Base-by-base conservation (phyloP, 2,797 vertebrate genomes). In the Microcaecilia unicolor region DNA sequence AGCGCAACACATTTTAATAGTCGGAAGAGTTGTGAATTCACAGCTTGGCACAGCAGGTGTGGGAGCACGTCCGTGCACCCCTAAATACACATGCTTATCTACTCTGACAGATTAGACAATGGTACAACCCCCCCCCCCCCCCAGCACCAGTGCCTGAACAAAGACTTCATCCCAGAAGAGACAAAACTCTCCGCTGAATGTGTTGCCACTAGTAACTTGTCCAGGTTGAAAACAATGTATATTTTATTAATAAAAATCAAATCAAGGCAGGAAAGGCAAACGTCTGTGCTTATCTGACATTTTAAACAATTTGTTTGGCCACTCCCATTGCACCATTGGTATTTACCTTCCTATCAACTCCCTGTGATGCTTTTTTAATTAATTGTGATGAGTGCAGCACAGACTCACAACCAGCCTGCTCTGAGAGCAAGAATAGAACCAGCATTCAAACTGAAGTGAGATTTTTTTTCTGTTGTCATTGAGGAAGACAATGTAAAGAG, bases 41-140 rank as follows among this genome's bases (percentile, higher is more conserved):
- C 83, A 79, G 84, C 82, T 85, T 75, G 56, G 73, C 90, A 76
- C 90, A 93, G 91, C 92, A 93, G 91, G 91, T 94, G 90, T 87
- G 84, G 83, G 78, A 25, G 52, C 82, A 85, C 85, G 83, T 89
- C 84, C 88, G 75, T 81, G 74, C 85, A 80, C 85, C 82, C 87
- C 84, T 78, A 88, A 91, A 88, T 76, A 84, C 82, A 86, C 81
- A 80, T 62, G 73, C 83, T 88, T 86, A 90, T 91, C 86, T 81
- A 81, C 70, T 80, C 81, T 91, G 92, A 94, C 90, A 93, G 63
- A 41, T 61, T 47, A 67, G 80, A 93, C 89, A 94, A 90, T 83
- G 64, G 75, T 73, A 88, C 83, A 76, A 75, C 83, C 71, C 41
- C 13, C 39, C 43, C 73, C 75, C 83, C 71, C 41, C 13, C 39